Evolutionary conservation across 2,797 vertebrate genomes (phyloP).

Genomic region (Cossypha polioptera): DNA sequence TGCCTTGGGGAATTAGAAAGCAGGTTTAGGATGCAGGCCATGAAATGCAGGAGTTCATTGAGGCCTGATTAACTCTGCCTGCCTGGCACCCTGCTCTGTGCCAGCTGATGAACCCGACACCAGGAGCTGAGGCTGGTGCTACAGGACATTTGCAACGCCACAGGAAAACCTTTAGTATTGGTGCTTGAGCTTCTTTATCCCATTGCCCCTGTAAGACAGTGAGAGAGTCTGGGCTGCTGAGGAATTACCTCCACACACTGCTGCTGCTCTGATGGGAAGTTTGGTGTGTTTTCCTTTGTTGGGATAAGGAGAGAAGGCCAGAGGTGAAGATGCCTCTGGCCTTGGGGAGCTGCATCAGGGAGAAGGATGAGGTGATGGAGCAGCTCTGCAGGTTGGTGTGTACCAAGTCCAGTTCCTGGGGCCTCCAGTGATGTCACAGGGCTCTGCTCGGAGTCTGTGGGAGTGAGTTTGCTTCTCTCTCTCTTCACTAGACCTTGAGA

Average conservation of each 20-base stretch:
- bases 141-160: neutral
- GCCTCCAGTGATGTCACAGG: fast-evolving
- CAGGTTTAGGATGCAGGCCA: slow-evolving; percentile 63
- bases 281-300: neutral
- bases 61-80: slow-evolving; percentile 52
- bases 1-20: slow-evolving; percentile 41
- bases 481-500: neutral
- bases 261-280: neutral
- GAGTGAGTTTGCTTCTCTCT: neutral
- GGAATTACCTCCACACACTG: neutral
- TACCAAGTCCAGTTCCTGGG: neutral
- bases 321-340: neutral
- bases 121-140: neutral
- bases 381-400: neutral
- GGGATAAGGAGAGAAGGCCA: neutral
- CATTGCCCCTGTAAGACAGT: neutral
- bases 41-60: slow-evolving; percentile 36
- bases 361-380: neutral
- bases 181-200: neutral
- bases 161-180: neutral
- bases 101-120: neutral
- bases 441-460: neutral
- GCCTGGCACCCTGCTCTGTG: neutral
- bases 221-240: neutral
- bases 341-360: neutral